Base-by-base conservation (phyloP, 2,888 invertebrate species). In the Artemia sp. region DNA sequence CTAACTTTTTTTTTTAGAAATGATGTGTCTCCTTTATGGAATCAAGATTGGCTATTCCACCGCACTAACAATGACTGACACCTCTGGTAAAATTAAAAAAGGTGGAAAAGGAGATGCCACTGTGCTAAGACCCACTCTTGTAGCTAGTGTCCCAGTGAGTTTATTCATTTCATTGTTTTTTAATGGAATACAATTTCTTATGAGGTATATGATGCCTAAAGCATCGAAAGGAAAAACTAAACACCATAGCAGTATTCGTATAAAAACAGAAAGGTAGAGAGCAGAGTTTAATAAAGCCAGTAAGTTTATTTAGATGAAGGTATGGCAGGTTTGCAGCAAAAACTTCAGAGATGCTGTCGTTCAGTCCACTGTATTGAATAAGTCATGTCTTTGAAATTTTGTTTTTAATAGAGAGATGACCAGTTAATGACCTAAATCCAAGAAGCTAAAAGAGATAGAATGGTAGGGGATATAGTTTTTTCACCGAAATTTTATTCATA, bases 11-110 rank as follows among this genome's bases (percentile, higher is more conserved):
- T 71, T 72, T 77, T 68, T 74, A 78, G 78, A 81, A 75, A 86
- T 87, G 75, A 85, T 90, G 68, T 90, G 91, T 76, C 81, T 92
- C 71, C 80, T 89, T 69, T 86, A 85, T 76, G 95, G 95, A 24
- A 89, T 94, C 58, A 86, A 90, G 2, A 92, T 98, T 76, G 97
- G 97, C 5, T 98, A 97, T 79, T 95, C 95, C 0, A 92, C 94
- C 0, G 92, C 97, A 0, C 82, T 93, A 71, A 98, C 98, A 0
- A 86, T 92, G 85, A 85, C 91, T 74, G 92, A 92, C 78, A 85
- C 88, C 51, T 92, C 95, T 69, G 93, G 92, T 76, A 97, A 95
- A 81, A 93, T 98, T 75, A 92, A 92, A 84, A 86, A 87, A 76
- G 97, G 97, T 67, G 89, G 91, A 71, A 88, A 86, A 77, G 98